Conservation (phyloP, 2,797 vertebrate species). For the Coreius guichenoti region DNA sequence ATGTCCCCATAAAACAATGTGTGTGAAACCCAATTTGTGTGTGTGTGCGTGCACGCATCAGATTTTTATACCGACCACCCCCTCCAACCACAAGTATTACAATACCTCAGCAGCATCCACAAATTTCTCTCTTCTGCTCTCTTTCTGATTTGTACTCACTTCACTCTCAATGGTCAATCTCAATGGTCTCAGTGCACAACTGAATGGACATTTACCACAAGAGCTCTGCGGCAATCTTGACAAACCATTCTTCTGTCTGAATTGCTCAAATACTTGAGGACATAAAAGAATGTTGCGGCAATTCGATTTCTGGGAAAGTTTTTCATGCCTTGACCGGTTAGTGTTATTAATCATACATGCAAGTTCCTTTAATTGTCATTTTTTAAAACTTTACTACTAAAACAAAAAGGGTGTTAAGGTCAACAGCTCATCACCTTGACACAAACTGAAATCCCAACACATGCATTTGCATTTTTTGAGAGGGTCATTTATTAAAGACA, state of each 20-base stretch:
- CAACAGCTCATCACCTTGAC: slow-evolving; percentile 48
- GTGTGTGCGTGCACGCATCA: slow-evolving; percentile 35
- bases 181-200: slow-evolving; percentile 48
- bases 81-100: slow-evolving; percentile 70
- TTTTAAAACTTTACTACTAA: not conserved
- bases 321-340: slow-evolving; percentile 41
- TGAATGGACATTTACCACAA: slow-evolving; percentile 58
- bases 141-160: slow-evolving; percentile 43
- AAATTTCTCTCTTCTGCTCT: slow-evolving; percentile 49
- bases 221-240: slow-evolving; percentile 43
- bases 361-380: not conserved
- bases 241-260: slow-evolving; percentile 55
- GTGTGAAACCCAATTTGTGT: not conserved
- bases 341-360: slow-evolving; percentile 18
- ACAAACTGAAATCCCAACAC: slow-evolving; percentile 40
- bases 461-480: slow-evolving; percentile 36
- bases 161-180: slow-evolving; percentile 38
- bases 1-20: not conserved
- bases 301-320: slow-evolving; percentile 27
- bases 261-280: slow-evolving; percentile 55
- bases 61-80: slow-evolving; percentile 59
- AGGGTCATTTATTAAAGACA: slow-evolving; percentile 52
- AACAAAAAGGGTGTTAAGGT: slow-evolving; percentile 28
- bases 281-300: slow-evolving; percentile 53
- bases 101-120: slow-evolving; percentile 65